A percentile compares a stretch with the other conserved stretches of the same genome.
phyloP scores from a whole-genome alignment of 2,888 invertebrate species.

The Eustalomyia histrio region DNA sequence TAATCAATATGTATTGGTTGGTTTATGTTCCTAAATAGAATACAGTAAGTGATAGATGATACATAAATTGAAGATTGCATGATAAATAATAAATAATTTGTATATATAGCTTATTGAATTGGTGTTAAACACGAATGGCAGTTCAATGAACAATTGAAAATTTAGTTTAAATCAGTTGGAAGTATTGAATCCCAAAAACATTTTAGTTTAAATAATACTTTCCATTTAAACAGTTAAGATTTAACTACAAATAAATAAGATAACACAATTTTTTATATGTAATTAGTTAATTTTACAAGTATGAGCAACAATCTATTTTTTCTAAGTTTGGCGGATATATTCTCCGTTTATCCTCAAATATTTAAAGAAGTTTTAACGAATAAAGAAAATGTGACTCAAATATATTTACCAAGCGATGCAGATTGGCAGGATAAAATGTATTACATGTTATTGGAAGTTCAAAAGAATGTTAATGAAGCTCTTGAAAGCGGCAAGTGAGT shows the following conservation, averaged over 20 bases:
- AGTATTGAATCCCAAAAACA: background rate
- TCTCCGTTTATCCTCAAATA: conserved; percentile 84
- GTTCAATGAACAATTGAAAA: conserved; percentile 48
- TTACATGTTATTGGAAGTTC: conserved; percentile 81
- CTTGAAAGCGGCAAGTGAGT: conserved; percentile 74
- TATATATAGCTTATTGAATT: conserved; percentile 71
- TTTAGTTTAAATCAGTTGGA: conserved; percentile 6
- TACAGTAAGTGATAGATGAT: conserved; percentile 70
- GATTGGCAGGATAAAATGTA: conserved; percentile 82
- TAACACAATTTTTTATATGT: too few species aligned
- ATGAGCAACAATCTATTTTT: conserved; percentile 78
- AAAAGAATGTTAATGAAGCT: conserved; percentile 79
- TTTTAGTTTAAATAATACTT: conserved; percentile 32
- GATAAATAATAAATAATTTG: conserved; percentile 52
- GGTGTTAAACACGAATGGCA: conserved; percentile 74
- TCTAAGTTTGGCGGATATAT: conserved; percentile 81
- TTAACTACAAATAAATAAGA: conserved; percentile 35
- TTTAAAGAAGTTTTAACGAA: conserved; percentile 82
- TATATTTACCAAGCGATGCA: conserved; percentile 81
- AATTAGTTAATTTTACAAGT: background rate
- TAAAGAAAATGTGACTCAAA: conserved; percentile 77
- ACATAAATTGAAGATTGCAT: conserved; percentile 61
- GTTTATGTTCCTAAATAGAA: background rate
- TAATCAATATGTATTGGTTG: background rate
- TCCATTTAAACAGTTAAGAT: conserved; percentile 65